These are phyloP conservation scores for Ctenopoma kingsleyae DNA, from an alignment of 2,797 vertebrate genomes.

Conservation along the genomic window DNA sequence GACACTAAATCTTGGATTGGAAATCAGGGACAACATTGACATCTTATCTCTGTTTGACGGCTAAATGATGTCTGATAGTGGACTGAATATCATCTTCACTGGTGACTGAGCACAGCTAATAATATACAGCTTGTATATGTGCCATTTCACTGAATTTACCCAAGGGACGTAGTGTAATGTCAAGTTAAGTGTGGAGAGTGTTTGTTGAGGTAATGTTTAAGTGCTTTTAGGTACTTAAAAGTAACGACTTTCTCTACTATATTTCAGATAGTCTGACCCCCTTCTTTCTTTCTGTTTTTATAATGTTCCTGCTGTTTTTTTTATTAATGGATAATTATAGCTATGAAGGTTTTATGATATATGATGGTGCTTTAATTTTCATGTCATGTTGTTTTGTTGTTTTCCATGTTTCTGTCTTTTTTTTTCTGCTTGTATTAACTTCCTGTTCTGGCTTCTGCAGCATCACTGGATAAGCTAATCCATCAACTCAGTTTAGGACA, in stretches of 20 bases:
- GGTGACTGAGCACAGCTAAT: slow-evolving; percentile 4
- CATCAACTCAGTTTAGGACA: slow-evolving; percentile 53
- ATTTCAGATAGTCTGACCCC: neutral
- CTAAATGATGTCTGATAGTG: neutral
- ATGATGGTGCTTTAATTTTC: neutral
- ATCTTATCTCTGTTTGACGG: slow-evolving; percentile 11
- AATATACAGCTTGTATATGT: neutral
- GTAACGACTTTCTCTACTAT: neutral
- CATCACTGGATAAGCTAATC: slow-evolving; percentile 47
- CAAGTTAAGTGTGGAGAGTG: neutral
- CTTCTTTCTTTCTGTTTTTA: neutral
- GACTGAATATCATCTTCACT: neutral
- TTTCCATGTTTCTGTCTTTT: neutral
- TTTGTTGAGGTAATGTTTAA: neutral
- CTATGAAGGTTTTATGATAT: neutral
- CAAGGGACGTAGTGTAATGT: neutral
- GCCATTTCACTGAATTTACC: neutral
- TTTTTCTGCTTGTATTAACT: slow-evolving; percentile 4
- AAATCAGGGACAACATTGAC: neutral
- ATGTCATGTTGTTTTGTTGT: neutral
- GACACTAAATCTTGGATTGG: too few species aligned
- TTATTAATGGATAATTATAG: neutral
- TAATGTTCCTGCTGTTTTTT: neutral
- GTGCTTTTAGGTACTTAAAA: neutral
- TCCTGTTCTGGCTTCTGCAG: slow-evolving; percentile 30